Conservation (phyloP, 2,888 invertebrate species). For the Tetrapedia diversipes region DNA sequence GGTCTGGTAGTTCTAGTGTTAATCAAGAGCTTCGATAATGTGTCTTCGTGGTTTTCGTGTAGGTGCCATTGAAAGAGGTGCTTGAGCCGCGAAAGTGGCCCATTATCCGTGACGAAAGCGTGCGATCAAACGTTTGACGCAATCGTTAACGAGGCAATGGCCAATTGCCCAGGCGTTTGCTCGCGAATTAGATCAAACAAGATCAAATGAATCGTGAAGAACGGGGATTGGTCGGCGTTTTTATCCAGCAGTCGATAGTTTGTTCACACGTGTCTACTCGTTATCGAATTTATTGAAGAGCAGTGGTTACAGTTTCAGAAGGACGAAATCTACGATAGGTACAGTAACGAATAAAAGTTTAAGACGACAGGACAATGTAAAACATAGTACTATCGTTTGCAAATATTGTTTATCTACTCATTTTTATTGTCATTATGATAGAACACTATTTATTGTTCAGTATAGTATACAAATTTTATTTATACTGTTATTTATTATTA, state of each 20-base stretch:
- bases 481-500: too few relatives aligned
- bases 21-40: too few relatives aligned
- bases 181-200: constrained; percentile 43
- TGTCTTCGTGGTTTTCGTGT: not conserved
- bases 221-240: constrained; percentile 27
- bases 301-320: not conserved
- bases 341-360: too few relatives aligned
- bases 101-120: constrained; percentile 4
- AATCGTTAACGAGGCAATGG: constrained; percentile 19
- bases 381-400: too few relatives aligned
- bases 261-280: constrained; percentile 22
- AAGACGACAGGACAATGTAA: too few relatives aligned
- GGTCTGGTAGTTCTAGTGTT: too few relatives aligned
- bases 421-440: too few relatives aligned
- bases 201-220: constrained; percentile 37
- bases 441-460: too few relatives aligned
- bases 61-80: not conserved
- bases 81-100: constrained; percentile 4
- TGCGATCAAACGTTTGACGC: constrained; percentile 18
- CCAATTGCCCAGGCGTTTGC: constrained; percentile 7
- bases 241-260: constrained; percentile 30
- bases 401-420: too few relatives aligned
- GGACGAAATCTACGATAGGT: too few relatives aligned
- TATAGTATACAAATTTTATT: too few relatives aligned
- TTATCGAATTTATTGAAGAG: not conserved